Percentiles rank a stretch among this genome's conserved stretches.
These are phyloP conservation scores for Ambastaia sidthimunki DNA, from an alignment of 2,797 vertebrate genomes.

Conservation along the genomic window DNA sequence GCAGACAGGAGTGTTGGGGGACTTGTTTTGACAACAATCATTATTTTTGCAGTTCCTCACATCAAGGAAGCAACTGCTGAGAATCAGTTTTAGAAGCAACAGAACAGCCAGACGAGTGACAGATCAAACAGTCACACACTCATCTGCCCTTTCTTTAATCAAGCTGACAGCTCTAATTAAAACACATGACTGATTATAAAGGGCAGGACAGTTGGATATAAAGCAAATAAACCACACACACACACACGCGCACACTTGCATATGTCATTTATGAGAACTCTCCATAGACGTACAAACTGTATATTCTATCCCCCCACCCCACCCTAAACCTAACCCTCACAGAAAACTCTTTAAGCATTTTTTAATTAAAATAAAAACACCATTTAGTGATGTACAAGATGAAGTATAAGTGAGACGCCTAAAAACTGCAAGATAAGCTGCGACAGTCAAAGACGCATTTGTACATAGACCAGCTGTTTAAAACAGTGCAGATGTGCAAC, in stretches of 20 bases:
- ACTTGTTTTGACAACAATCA: not conserved
- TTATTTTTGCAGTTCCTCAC: not conserved
- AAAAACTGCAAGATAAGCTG: not conserved
- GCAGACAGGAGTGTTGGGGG: not conserved
- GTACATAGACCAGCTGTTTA: not conserved
- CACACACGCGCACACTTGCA: not conserved
- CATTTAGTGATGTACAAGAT: no score
- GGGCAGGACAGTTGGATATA: constrained; percentile 37
- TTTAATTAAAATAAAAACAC: no score
- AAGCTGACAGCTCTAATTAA: constrained; percentile 46
- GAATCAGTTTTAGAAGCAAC: not conserved
- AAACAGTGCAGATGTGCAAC: not conserved
- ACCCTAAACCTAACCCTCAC: no score
- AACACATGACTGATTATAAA: constrained; percentile 42
- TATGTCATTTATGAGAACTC: no score
- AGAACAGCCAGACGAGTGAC: not conserved
- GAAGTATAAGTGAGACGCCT: not conserved
- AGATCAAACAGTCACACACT: constrained; percentile 30
- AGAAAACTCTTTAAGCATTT: no score
- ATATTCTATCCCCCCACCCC: no score
- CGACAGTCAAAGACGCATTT: not conserved
- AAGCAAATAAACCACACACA: constrained; percentile 39
- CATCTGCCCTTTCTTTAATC: constrained; percentile 39
- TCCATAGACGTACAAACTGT: no score
- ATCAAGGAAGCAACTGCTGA: not conserved